phyloP scores from a whole-genome alignment of 2,797 vertebrate genomes.

The Gallinago solitaria region DNA sequence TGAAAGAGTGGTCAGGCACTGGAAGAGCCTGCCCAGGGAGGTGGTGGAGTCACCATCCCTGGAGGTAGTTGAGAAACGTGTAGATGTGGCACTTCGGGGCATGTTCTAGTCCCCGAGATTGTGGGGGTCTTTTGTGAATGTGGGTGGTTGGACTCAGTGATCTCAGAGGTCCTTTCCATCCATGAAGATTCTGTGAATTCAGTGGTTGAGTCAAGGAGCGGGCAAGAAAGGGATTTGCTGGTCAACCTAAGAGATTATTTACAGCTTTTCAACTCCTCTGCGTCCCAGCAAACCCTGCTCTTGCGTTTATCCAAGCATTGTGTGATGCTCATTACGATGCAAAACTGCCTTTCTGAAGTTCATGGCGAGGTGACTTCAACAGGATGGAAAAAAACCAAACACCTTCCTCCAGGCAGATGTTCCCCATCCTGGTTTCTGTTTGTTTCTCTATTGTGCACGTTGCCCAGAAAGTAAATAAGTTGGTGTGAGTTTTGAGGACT shows the following conservation, averaged over 20 bases:
- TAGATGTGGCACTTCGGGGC: too few species aligned
- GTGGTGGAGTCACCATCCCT: too few species aligned
- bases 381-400: background rate
- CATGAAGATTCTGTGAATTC: too few species aligned
- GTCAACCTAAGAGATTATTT: background rate
- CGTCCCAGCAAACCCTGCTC: background rate
- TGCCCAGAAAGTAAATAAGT: background rate
- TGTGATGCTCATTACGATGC: rapidly evolving
- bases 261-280: background rate
- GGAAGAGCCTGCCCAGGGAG: too few species aligned
- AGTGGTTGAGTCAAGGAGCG: background rate
- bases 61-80: too few species aligned
- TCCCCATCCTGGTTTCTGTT: rapidly evolving
- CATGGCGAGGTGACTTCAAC: background rate
- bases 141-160: too few species aligned
- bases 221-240: background rate
- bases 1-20: too few species aligned
- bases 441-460: rapidly evolving
- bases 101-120: too few species aligned
- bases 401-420: background rate
- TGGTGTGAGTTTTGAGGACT: background rate
- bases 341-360: background rate
- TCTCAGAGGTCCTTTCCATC: too few species aligned
- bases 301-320: background rate
- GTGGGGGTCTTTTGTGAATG: too few species aligned